Percentiles rank a stretch among this genome's conserved stretches.
These are phyloP conservation scores for Eilema griseolum DNA, from an alignment of 2,888 invertebrate genomes.

Conservation along the genomic window DNA sequence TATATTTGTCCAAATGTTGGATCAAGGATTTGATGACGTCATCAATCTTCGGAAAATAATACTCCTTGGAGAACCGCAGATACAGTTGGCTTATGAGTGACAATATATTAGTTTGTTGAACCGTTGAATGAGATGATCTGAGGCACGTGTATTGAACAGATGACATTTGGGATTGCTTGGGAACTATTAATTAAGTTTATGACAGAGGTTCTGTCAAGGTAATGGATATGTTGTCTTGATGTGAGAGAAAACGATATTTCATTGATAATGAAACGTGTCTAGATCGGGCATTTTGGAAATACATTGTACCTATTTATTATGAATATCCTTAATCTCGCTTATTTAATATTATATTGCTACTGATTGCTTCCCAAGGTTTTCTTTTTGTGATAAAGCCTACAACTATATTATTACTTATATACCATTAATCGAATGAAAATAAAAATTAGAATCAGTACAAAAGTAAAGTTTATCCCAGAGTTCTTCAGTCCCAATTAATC, in stretches of 20 bases:
- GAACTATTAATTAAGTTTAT: slow-evolving; percentile 47
- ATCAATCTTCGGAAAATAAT: slow-evolving; percentile 22
- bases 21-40: slow-evolving; percentile 21
- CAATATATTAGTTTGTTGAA: slow-evolving; percentile 41
- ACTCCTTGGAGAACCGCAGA: slow-evolving; percentile 16
- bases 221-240: slow-evolving; percentile 32
- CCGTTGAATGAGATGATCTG: slow-evolving; percentile 30
- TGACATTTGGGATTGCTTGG: slow-evolving; percentile 43
- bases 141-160: slow-evolving; percentile 44
- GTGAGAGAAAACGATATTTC: slow-evolving; percentile 2
- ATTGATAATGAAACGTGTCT: not conserved
- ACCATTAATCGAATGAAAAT: too few relatives aligned
- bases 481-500: too few relatives aligned
- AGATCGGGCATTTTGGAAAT: not conserved
- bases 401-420: too few relatives aligned
- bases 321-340: not conserved
- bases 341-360: not conserved
- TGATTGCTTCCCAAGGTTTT: not conserved
- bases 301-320: not conserved
- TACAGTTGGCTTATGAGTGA: slow-evolving; percentile 26
- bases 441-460: too few relatives aligned
- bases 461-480: too few relatives aligned
- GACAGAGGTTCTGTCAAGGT: slow-evolving; percentile 32
- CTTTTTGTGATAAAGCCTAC: not conserved
- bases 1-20: slow-evolving; percentile 3